Evolutionary conservation across 2,113 vertebrate genomes (phyloP), one percentile per base, ranked within the genome.

Genomic region (Ctenomys sociabilis): DNA sequence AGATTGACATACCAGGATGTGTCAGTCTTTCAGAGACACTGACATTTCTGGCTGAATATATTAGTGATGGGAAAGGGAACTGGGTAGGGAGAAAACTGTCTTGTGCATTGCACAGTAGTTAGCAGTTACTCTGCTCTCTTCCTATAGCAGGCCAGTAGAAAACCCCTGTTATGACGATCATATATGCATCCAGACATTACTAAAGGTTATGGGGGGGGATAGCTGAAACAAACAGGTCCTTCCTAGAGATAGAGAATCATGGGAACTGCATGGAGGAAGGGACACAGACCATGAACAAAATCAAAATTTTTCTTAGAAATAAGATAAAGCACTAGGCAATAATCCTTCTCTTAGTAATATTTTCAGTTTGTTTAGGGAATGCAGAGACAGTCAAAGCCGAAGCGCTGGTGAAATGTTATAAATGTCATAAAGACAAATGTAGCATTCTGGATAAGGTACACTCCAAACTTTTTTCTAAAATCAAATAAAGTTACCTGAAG

Each of bases 391-490:
- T 5, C 30, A 68, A 64, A 85, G 63, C 6, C 87, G 28, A 61
- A 84, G 40, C 52, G 45, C 35, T 4, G 3, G 7, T 11, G 32
- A 9, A 17, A 5, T 85, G 12, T 49, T 37, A 26, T 78, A 9
- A 17, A 5, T 85, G 12, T 49, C 35, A 26, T 78, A 35, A 85
- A 4, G 35, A 49, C 66, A 63, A 0, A 5, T 43, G 1, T 10
- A 4, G 8, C 17, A 13, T 45, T 86, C 45, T 13, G 26, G 13
- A 12, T 17, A 40, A 10, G 49, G 26, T 19, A 14, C 19, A 10
- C 24, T 5, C 12, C 49, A 28, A 59, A 26, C 70, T 88, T 19
- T 80, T 97, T 85, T 54, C 86, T 83, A 82, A 82, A 82, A 68
- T 45, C 16, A 24, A 26, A 81, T 93, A 32, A 61, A 37, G 52